Evolutionary conservation across 2,888 invertebrate genomes (phyloP).

Genomic region (Synergus japonicus): DNA sequence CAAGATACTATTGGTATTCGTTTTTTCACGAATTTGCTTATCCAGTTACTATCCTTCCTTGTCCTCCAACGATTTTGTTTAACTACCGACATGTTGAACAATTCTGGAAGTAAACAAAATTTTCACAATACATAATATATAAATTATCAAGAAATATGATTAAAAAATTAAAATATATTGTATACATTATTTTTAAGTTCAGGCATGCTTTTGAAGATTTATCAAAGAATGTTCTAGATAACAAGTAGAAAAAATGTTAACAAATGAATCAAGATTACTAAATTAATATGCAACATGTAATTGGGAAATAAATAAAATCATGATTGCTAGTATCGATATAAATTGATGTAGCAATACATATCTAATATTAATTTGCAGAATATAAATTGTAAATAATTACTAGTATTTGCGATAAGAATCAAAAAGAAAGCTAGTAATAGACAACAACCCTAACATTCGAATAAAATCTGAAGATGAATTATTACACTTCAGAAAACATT

Average conservation of each 20-base stretch:
- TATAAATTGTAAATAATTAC: neutral
- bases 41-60: slow-evolving; percentile 52
- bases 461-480: neutral
- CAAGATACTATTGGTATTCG: slow-evolving; percentile 85
- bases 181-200: too few species aligned
- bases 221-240: too few species aligned
- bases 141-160: too few species aligned
- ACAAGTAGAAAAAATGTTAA: too few species aligned
- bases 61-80: slow-evolving; percentile 55
- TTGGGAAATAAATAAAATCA: too few species aligned
- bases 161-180: too few species aligned
- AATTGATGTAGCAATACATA: neutral
- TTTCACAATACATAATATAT: too few species aligned
- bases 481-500: neutral
- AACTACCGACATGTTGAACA: slow-evolving; percentile 50
- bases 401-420: neutral
- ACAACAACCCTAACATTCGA: neutral
- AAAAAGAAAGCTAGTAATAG: neutral
- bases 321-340: too few species aligned
- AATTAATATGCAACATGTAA: too few species aligned
- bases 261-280: too few species aligned
- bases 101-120: neutral
- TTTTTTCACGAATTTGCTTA: slow-evolving; percentile 71
- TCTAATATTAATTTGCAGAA: neutral
- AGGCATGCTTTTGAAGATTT: too few species aligned